Percentiles rank a stretch among this genome's conserved stretches.
Conservation (phyloP, 2,797 vertebrate genomes). For the Sebastes variabilis region DNA sequence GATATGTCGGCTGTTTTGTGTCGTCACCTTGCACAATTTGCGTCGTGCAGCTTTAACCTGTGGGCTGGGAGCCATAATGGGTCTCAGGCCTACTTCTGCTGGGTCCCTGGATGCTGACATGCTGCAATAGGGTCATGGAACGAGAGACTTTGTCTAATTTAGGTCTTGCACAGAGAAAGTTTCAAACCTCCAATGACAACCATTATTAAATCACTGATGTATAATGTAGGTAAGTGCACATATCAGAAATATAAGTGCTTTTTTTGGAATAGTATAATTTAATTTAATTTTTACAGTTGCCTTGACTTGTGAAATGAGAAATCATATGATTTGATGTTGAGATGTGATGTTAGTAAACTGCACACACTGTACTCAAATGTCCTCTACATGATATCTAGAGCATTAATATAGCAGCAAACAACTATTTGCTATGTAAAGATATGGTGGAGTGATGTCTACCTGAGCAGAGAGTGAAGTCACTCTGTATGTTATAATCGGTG, state of each 20-base stretch:
- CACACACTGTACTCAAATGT: not conserved
- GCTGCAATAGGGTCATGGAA: constrained; percentile 65
- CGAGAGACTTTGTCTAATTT: constrained; percentile 62
- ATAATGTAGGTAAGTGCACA: not conserved
- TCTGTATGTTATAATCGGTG: too few species aligned
- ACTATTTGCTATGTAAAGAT: too few species aligned
- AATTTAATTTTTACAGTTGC: not conserved
- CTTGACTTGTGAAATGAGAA: not conserved
- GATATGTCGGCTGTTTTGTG: not conserved
- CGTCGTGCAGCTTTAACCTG: constrained; percentile 39
- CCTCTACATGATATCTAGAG: too few species aligned
- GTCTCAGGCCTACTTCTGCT: constrained; percentile 63
- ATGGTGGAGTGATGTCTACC: too few species aligned
- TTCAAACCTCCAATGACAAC: constrained; percentile 10
- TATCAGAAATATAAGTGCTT: not conserved
- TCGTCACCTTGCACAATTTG: not conserved
- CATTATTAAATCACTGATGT: not conserved
- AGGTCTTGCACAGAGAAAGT: constrained; percentile 23
- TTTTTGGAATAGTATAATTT: not conserved
- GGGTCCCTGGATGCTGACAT: constrained; percentile 67
- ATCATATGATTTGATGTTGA: not conserved
- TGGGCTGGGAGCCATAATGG: constrained; percentile 41
- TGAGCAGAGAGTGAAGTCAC: too few species aligned
- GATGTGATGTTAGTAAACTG: not conserved
- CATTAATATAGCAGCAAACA: too few species aligned